Conservation (phyloP, 2,113 vertebrate genomes). For the Phocoena sinus region DNA sequence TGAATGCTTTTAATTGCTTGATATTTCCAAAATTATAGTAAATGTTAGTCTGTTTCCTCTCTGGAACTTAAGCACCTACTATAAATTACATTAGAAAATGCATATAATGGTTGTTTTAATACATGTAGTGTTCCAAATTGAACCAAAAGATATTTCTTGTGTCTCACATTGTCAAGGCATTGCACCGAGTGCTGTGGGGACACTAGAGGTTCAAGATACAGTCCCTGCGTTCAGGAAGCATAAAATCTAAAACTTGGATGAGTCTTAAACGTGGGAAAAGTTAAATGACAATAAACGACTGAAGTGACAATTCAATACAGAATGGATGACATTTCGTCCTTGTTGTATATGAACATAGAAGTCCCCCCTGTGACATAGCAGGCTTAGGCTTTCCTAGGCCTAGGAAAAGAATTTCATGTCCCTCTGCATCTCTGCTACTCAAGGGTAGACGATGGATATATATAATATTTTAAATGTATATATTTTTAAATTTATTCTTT, state of each 20-base stretch:
- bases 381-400: neutral
- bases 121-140: neutral
- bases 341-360: neutral
- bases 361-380: neutral
- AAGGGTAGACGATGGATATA: neutral
- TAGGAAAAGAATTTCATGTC: neutral
- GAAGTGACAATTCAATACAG: neutral
- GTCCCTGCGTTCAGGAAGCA: neutral
- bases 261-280: neutral
- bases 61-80: neutral
- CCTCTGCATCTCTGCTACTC: neutral
- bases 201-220: neutral
- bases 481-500: neutral
- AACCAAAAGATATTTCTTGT: neutral
- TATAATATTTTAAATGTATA: neutral
- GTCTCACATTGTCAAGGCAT: neutral
- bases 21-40: neutral
- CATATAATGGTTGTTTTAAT: neutral
- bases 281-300: neutral
- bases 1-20: neutral
- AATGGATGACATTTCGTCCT: neutral
- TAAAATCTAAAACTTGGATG: neutral
- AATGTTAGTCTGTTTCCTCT: neutral
- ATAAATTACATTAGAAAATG: neutral
- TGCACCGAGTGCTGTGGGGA: neutral